Conservation (phyloP, 1,140 invertebrate species). For the Panagrolaimus sp. region DNA sequence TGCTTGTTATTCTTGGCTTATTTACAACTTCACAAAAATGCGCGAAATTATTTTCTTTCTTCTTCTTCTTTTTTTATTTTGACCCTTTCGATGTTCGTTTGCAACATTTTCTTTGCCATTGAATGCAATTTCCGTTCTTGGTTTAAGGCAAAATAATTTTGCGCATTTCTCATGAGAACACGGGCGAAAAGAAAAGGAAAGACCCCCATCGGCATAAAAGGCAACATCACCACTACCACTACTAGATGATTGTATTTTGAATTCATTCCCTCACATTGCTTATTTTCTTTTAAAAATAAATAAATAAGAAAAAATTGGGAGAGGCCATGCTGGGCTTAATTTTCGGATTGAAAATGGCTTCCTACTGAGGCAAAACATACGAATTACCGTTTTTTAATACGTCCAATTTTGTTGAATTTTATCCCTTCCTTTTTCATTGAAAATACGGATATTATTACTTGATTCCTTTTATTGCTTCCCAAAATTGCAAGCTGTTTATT, state of each 20-base stretch:
- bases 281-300: too few relatives aligned
- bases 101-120: background rate
- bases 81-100: too few relatives aligned
- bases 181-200: background rate
- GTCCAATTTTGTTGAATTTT: constrained; percentile 4
- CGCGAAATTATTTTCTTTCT: too few relatives aligned
- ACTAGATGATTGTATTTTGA: constrained; percentile 16
- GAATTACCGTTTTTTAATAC: background rate
- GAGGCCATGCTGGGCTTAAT: constrained; percentile 14
- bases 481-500: constrained; percentile 13
- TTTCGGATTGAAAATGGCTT: constrained; percentile 4
- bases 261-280: constrained; percentile 4
- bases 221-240: background rate
- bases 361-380: constrained; percentile 3
- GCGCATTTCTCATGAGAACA: constrained; percentile 18
- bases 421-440: background rate
- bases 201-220: constrained; percentile 10
- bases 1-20: too few relatives aligned
- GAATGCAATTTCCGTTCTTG: constrained; percentile 13
- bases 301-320: background rate
- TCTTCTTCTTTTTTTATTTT: too few relatives aligned
- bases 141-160: constrained; percentile 16
- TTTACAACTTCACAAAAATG: too few relatives aligned
- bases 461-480: background rate
- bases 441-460: constrained; percentile 1